Evolutionary conservation across 1,140 invertebrate genomes (phyloP), one percentile per base, ranked within the genome.

Genomic region (Drosophila sproati): DNA sequence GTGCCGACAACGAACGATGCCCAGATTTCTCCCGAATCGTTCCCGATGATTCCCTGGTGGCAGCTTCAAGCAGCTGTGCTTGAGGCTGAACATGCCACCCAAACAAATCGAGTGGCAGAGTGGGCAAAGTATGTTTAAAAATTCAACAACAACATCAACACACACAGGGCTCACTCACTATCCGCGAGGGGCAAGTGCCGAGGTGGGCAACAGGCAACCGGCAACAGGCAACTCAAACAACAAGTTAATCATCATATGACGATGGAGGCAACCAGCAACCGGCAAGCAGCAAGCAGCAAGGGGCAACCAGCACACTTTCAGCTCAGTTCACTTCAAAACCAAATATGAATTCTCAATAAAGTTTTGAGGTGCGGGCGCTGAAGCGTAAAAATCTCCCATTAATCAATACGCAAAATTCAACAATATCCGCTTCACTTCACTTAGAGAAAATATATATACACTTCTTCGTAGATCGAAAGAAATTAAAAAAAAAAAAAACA

Each of bases 331-430:
- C 1, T 20, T 20, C 20, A 20, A 20, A 47, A 8, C 4, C 8
- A 72, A 7, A 63, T 47, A 43, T 12, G 6, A 32, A 29, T 7
- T 20, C 20, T 20, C 20, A 20, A 20, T 20, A 20, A n/a, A 8
- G 39, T n/a, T 54, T 20, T 28, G 51, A 34, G 50, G 41, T 72
- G 62, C 54, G 52, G 47, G 43, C 41, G 61, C 57, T 62, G 72
- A 80, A 68, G 61, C 68, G 47, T 64, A 52, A 69, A 83, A 73
- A 70, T 69, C 62, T 52, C 47, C 67, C 81, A 82, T 86, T 86
- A 87, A 86, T 86, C 82, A 86, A 68, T 77, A 54, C 29, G 35
- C 20, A 70, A 74, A 57, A 83, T 83, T 81, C 74, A 86, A 82
- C 69, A 68, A 70, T 79, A 79, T 79, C 63, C 78, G 77, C 73